Percentiles rank a stretch among this genome's conserved stretches.
These are phyloP conservation scores for Notolabrus celidotus DNA, from an alignment of 2,797 vertebrate species.

Conservation along the genomic window DNA sequence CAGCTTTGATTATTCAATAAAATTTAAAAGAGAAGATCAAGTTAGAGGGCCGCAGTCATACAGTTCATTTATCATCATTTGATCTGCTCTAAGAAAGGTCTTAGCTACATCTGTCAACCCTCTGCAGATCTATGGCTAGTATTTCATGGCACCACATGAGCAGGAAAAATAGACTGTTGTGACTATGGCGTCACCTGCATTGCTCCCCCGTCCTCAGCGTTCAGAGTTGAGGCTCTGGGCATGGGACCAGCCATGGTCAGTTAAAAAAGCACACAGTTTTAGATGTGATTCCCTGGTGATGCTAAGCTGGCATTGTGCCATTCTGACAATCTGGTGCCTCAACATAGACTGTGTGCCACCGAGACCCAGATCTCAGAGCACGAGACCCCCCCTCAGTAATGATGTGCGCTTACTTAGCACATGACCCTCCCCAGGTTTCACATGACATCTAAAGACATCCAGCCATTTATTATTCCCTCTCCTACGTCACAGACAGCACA, in stretches of 20 bases:
- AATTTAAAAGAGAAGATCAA: constrained; percentile 28
- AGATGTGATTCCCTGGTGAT: constrained; percentile 65
- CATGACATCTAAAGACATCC: constrained; percentile 82
- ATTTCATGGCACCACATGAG: constrained; percentile 61
- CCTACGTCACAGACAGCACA: constrained; percentile 67
- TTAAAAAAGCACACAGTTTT: constrained; percentile 50
- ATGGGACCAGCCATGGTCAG: constrained; percentile 53
- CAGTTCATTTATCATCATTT: constrained; percentile 51
- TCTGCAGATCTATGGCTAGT: constrained; percentile 61
- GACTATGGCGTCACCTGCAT: constrained; percentile 61
- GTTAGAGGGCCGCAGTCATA: constrained; percentile 29
- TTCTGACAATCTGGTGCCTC: constrained; percentile 63
- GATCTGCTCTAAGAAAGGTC: constrained; percentile 57
- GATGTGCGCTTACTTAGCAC: constrained; percentile 70
- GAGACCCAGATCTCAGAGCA: constrained; percentile 57
- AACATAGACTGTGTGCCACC: constrained; percentile 41
- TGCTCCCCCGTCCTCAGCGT: constrained; percentile 12
- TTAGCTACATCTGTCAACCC: constrained; percentile 56
- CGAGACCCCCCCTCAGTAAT: constrained; percentile 59
- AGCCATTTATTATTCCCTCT: constrained; percentile 75
- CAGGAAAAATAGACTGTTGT: constrained; percentile 54
- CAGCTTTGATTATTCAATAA: neutral
- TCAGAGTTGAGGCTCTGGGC: constrained; percentile 30
- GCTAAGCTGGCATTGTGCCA: constrained; percentile 58
- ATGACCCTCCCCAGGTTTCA: constrained; percentile 81